These are phyloP conservation scores for Hyppa rectilinea DNA, from an alignment of 2,888 invertebrate genomes.

Conservation along the genomic window DNA sequence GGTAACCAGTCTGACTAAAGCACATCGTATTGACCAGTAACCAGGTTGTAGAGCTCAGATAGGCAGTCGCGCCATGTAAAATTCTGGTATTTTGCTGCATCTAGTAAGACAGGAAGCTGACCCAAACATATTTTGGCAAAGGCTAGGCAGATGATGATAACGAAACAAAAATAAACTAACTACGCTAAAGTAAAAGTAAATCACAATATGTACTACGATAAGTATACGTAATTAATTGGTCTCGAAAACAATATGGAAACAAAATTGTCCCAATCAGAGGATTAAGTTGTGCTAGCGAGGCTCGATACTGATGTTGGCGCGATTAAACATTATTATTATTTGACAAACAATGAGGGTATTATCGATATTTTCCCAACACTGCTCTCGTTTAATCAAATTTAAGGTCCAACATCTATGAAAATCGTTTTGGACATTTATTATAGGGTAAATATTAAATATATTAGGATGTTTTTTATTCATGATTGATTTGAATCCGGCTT, in stretches of 20 bases:
- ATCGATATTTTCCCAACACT: slow-evolving; percentile 27
- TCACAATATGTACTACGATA: not conserved
- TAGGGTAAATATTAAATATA: not conserved
- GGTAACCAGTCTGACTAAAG: no score
- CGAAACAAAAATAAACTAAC: not conserved
- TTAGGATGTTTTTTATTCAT: not conserved
- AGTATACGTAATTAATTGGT: not conserved
- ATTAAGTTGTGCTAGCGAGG: slow-evolving; percentile 29
- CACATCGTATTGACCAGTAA: no score
- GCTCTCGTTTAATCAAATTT: slow-evolving; percentile 8
- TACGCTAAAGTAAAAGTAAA: not conserved
- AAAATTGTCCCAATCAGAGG: slow-evolving; percentile 19
- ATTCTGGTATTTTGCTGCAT: no score
- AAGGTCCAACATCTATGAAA: not conserved
- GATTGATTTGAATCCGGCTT: not conserved
- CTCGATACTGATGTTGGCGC: slow-evolving; percentile 5
- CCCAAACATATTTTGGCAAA: no score
- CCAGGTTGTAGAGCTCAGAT: no score
- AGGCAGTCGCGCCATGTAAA: no score
- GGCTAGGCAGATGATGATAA: no score
- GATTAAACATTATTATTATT: slow-evolving; percentile 41
- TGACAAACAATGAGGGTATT: slow-evolving; percentile 21
- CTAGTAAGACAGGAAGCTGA: no score
- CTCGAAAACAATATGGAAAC: slow-evolving; percentile 16
- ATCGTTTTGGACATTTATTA: not conserved